Evolutionary conservation across 2,797 vertebrate species (phyloP), one percentile per base, ranked within the genome.

Genomic region (Sebastes variabilis): DNA sequence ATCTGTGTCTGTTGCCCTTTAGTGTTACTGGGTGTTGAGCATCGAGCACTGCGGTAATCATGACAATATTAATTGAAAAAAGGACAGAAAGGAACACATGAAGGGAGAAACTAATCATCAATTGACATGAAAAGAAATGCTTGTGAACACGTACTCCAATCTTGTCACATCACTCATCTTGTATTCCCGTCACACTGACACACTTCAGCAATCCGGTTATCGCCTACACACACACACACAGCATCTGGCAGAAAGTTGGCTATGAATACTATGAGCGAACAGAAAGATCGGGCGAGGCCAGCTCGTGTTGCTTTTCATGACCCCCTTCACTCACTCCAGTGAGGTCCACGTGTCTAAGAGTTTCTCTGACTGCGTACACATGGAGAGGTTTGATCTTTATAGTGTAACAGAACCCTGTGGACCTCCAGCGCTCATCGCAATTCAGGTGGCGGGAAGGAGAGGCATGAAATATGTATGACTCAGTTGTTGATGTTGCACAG

Each of bases 381-480:
- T 18, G 72, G 76, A 74, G 34, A 72, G 61, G 64, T 87, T 88
- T 86, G 83, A 91, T 87, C 88, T 88, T 85, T 80, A 67, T 55
- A 38, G 80, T 70, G 55, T 79, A 80, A 80, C 77, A 80, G 80
- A 88, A 80, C 80, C 75, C 54, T 7, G 65, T 72, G 66, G 83
- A 90, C 72, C 69, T 73, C 22, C 52, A 62, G 59, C 4, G 1
- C 85, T 90, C 83, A 89, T 91, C 76, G 34, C 72, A 66, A 88
- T 90, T 85, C 87, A 46, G 65, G 62, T 38, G 20, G 81, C 11
- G 25, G 68, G 67, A 32, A 77, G 69, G 54, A 86, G 76, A 72
- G 29, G 52, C 82, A 88, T 91, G 83, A 92, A 92, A 92, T 83
- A 92, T 92, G 76, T 79, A 94, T 90, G 69, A 20, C 18, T 59